Conservation (phyloP, 2,888 invertebrate genomes). For the Lomographa bimaculata region DNA sequence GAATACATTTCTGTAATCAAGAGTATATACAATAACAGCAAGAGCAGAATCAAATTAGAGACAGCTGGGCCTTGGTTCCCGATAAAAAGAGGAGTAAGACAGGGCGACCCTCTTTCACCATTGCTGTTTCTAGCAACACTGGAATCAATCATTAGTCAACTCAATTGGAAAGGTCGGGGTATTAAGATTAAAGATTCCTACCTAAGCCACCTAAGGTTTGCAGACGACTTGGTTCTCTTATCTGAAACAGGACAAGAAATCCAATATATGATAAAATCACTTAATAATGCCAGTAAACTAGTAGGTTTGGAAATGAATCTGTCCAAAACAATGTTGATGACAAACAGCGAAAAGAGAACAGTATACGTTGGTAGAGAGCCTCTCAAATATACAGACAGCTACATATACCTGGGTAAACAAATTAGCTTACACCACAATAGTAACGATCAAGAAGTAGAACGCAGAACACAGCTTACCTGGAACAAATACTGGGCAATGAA, state of each 20-base stretch:
- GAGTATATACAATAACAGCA: background rate
- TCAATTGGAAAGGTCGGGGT: slow-evolving; percentile 5
- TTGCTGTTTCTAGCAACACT: slow-evolving; percentile 7
- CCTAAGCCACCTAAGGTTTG: slow-evolving; percentile 14
- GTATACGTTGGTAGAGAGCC: no score
- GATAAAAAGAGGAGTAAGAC: slow-evolving; percentile 6
- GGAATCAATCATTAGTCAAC: background rate
- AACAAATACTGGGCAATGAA: no score
- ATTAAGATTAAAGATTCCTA: background rate
- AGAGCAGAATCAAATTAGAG: slow-evolving; percentile 4
- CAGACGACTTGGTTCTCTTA: slow-evolving; percentile 16
- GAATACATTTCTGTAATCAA: slow-evolving; percentile 2
- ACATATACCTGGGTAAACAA: no score
- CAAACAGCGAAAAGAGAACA: no score
- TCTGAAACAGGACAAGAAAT: slow-evolving; percentile 3
- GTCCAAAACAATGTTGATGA: no score
- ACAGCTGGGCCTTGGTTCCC: background rate
- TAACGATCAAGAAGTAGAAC: no score
- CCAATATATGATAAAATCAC: slow-evolving; percentile 8
- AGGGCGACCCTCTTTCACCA: slow-evolving; percentile 10
- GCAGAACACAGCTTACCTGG: no score
- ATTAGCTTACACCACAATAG: no score
- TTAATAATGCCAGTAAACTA: no score
- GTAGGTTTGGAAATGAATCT: no score
- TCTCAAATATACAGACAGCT: no score